Evolutionary conservation across 2,797 vertebrate genomes (phyloP).

Genomic region (Phylloscopus collybita): DNA sequence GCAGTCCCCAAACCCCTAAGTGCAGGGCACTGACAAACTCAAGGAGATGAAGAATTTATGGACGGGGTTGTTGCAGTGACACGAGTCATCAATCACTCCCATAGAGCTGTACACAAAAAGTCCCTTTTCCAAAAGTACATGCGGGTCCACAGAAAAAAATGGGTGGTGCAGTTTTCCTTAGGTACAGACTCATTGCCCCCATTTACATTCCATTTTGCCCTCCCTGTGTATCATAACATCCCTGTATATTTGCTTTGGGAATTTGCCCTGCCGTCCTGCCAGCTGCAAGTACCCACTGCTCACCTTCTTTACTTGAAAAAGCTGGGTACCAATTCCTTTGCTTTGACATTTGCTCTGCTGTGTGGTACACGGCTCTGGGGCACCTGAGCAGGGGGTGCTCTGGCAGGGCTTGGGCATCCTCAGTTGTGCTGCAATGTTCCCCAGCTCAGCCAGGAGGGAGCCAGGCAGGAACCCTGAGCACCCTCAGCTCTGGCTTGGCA

Average conservation of each 20-base stretch:
- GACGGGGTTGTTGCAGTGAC: neutral
- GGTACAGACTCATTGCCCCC: neutral
- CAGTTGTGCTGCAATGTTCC: accelerated
- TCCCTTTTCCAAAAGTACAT: neutral
- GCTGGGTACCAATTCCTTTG: accelerated
- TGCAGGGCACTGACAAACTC: neutral
- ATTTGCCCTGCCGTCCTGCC: neutral
- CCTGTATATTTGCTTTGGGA: neutral
- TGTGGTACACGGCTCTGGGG: neutral
- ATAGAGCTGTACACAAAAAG: neutral
- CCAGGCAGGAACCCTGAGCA: accelerated
- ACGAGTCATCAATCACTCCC: neutral
- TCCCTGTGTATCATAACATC: neutral
- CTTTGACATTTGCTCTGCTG: neutral
- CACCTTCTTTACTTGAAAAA: neutral
- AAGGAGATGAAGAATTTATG: conserved; percentile 14
- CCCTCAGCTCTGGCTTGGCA: neutral
- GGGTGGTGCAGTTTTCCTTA: neutral
- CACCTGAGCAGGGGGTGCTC: neutral
- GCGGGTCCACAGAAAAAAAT: neutral
- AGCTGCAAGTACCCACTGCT: neutral
- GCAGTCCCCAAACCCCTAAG: neutral
- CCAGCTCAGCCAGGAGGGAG: neutral
- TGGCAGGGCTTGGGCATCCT: neutral
- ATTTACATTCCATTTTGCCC: neutral